Conservation (phyloP, 2,888 invertebrate species). For the Hetaerina titia region DNA sequence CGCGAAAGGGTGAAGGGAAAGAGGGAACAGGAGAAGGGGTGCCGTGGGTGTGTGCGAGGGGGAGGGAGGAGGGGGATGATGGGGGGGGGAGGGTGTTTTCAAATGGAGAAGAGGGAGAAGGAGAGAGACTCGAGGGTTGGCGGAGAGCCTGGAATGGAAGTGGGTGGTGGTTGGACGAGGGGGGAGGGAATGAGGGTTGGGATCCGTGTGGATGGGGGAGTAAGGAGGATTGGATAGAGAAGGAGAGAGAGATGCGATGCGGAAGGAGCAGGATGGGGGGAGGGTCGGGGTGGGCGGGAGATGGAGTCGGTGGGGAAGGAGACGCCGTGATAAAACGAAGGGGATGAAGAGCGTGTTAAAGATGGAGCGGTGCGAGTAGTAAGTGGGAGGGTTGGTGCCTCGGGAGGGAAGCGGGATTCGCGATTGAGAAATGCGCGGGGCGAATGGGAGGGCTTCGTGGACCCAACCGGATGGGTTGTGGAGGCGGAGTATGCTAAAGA, state of each 20-base stretch:
- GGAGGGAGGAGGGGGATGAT: background rate
- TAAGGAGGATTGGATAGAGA: background rate
- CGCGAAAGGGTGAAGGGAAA: background rate
- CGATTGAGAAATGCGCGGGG: background rate
- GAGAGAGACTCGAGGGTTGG: background rate
- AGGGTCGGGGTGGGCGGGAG: background rate
- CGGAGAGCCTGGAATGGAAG: constrained; percentile 40
- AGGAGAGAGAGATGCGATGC: background rate
- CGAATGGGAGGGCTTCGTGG: background rate
- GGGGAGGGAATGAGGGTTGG: background rate
- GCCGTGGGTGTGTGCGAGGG: background rate
- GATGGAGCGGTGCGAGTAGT: background rate
- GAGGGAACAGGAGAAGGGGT: background rate
- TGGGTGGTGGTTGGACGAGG: background rate
- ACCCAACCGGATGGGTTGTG: background rate
- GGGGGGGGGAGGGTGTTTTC: constrained; percentile 37
- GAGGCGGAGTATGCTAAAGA: background rate
- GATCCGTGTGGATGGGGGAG: background rate
- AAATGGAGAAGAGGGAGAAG: background rate
- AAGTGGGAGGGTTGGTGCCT: background rate
- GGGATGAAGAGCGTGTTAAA: background rate
- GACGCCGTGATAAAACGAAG: constrained; percentile 16
- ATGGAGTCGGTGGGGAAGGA: background rate
- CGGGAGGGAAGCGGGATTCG: background rate
- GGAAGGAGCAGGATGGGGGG: background rate